Conservation (phyloP, 1,140 invertebrate genomes). For the Drosophila suzukii region DNA sequence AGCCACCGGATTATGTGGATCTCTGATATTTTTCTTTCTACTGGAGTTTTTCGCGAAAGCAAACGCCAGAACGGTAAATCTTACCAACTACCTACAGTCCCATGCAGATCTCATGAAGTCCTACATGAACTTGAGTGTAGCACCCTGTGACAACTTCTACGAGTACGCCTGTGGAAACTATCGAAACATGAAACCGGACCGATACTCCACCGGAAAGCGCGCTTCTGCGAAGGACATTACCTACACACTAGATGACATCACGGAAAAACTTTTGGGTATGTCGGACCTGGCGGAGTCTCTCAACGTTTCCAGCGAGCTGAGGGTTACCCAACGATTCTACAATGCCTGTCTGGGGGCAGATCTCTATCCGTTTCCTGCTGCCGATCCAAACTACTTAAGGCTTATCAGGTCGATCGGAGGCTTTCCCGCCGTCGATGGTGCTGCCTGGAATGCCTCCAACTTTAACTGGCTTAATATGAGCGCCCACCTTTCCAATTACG, state of each 20-base stretch:
- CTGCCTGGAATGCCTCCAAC: conserved; percentile 51
- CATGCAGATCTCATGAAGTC: conserved; percentile 74
- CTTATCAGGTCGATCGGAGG: conserved; percentile 72
- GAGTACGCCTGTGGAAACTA: conserved; percentile 88
- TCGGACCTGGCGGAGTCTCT: conserved; percentile 36
- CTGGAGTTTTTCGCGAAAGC: no score
- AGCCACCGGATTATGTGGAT: no score
- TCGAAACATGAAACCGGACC: conserved; percentile 60
- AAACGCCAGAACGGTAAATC: no score
- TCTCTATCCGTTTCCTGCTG: conserved; percentile 51
- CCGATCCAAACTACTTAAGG: conserved; percentile 61
- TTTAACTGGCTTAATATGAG: conserved; percentile 82
- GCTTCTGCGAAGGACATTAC: conserved; percentile 49
- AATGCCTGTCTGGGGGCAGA: conserved; percentile 65
- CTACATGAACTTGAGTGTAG: conserved; percentile 86
- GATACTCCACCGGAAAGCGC: conserved; percentile 43
- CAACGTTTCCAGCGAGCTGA: conserved; percentile 54
- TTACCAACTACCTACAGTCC: conserved; percentile 77
- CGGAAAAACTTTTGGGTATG: conserved; percentile 44
- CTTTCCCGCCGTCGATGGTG: conserved; percentile 69
- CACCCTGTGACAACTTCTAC: conserved; percentile 91
- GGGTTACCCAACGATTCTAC: conserved; percentile 61
- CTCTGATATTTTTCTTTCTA: no score
- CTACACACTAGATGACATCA: conserved; percentile 50
- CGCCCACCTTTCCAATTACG: conserved; percentile 68